These are phyloP conservation scores for Tuberolachnus salignus DNA, from an alignment of 2,888 invertebrate genomes.

Conservation along the genomic window DNA sequence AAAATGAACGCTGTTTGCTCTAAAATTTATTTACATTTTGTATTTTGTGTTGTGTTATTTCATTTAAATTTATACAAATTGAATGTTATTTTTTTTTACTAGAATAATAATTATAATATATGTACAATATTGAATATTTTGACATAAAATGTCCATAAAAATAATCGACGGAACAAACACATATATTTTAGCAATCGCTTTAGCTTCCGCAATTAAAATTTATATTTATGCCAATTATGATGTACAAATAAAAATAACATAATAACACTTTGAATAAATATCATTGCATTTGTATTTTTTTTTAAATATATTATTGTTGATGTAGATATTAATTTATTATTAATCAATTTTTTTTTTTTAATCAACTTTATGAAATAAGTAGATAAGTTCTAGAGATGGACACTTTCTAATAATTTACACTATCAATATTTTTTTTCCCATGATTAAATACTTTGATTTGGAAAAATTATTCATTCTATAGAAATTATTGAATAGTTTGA, in stretches of 20 bases:
- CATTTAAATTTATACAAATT: background rate
- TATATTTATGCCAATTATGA: conserved; percentile 42
- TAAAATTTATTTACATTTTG: conserved; percentile 17
- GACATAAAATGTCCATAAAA: background rate
- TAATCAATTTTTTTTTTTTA: no score
- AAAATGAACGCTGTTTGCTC: conserved; percentile 36
- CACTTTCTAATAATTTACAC: no score
- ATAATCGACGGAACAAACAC: conserved; percentile 9
- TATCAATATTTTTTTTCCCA: no score
- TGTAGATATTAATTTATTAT: no score
- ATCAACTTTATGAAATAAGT: no score
- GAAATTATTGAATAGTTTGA: no score
- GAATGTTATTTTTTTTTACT: conserved; percentile 35
- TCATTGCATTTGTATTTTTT: background rate
- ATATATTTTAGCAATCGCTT: conserved; percentile 17
- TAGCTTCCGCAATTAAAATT: conserved; percentile 29
- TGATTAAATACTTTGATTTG: no score
- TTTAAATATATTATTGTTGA: conserved; percentile 1
- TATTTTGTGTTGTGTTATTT: conserved; percentile 28
- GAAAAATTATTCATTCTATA: no score
- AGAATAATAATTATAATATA: conserved; percentile 19
- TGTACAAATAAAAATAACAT: conserved; percentile 38
- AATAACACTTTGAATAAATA: conserved; percentile 27
- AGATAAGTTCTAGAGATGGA: no score
- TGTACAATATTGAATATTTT: background rate